Evolutionary conservation across 64 coral and sea anemone species (phyloP), one percentile per base, ranked within the genome.

Genomic region (Stylophora pistillata): DNA sequence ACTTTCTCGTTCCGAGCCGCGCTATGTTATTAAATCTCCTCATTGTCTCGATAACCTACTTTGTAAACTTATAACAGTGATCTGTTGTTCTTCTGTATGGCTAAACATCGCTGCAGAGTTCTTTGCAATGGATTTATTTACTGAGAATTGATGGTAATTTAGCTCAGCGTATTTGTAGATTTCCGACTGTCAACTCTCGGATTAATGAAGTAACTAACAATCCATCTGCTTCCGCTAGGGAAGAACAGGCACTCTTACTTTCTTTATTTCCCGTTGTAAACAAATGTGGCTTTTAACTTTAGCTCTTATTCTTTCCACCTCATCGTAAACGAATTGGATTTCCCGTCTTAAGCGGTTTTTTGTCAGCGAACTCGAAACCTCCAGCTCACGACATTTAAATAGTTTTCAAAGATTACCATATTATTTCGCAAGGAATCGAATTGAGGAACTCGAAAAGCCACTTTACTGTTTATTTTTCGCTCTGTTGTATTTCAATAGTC

Each of bases 141-240:
- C 74, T n/a, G 70, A 87, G 73, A 92, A 89, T 96, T 71, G 65
- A 71, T 96, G 18, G 30, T 90, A 84, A 97, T 93, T 92, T 84
- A 80, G 86, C 91, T 90, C 82, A 93, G 78, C 32, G 60, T 87
- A 86, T 87, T 78, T 89, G 55, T 87, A 89, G 68, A 82, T 90
- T 75, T 97, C 85, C 88, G 82, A 97, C 81, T 97, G 91, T 90
- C 95, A 93, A 74, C 83, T 88, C 37, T 90, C 81, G 85, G 77
- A 90, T 93, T 97, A 93, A 97, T 97, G 87, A 93, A 97, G 58
- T 93, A 93, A 93, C 95, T 91, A 90, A 93, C 92, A 90, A 90
- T 71, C 81, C 91, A 87, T 87, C 89, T 90, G 91, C 91, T 93
- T 95, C 94, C 87, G 86, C 59, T 78, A 12, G 74, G 16, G 63